Base-by-base conservation (phyloP, 2,888 invertebrate species). In the Furcula furcula region DNA sequence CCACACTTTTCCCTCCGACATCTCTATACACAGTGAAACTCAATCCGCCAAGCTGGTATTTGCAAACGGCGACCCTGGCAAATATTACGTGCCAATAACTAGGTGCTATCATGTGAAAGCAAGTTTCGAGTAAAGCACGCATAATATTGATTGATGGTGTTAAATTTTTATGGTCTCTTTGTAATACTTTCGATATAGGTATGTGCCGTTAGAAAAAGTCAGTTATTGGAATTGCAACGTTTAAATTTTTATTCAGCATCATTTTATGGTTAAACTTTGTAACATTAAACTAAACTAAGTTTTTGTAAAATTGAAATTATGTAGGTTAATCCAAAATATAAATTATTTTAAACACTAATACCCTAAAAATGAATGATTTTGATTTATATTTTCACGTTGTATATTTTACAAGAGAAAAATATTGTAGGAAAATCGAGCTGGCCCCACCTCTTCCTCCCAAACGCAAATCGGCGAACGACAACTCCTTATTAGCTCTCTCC, bases 381-480 rank as follows among this genome's bases (percentile, higher is more conserved):
- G n/a, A n/a, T n/a, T n/a, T n/a, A n/a, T n/a, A n/a, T n/a, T n/a
- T n/a, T n/a, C n/a, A n/a, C n/a, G n/a, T 14, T 11, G 14, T 40
- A 36, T 47, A 34, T 30, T 41, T 40, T 50, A 36, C 29, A 33
- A 70, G 61, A 76, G 61, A 61, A 55, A 47, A 46, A 57, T 67
- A 46, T 83, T 90, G 76, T 78, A 91, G 90, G 76, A 90, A 90
- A 77, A 84, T 91, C 59, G 91, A 91, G 63, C 92, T 93, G 70
- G 95, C 95, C 50, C 95, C 95, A 35, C 95, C 95, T 19, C 76
- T 95, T 63, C 95, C 95, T 46, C 95, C 95, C 36, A 95, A 95
- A 86, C 92, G 93, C 79, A 89, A 91, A 65, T 86, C 87, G 3
- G 79, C 88, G 11, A 86, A 83, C 60, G 89, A 89, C 60, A 87